phyloP scores from a whole-genome alignment of 2,888 invertebrate species.

The Drymonia ruficornis region DNA sequence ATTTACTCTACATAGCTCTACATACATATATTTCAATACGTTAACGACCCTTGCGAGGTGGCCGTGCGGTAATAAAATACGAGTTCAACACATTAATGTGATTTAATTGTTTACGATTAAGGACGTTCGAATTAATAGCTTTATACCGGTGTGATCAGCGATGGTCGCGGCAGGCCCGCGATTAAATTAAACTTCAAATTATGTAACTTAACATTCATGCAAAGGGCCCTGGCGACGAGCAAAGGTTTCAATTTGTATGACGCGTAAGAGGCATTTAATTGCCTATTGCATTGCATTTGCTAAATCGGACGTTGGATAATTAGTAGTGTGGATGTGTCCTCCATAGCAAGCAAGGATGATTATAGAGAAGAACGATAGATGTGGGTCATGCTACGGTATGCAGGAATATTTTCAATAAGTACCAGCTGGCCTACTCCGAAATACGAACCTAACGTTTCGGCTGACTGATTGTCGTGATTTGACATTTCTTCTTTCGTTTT shows the following conservation, averaged over 20 bases:
- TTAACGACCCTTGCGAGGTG: conserved; percentile 8
- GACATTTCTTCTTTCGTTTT: no score
- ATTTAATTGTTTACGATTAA: conserved; percentile 8
- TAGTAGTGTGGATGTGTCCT: background rate
- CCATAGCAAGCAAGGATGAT: background rate
- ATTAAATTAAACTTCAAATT: conserved; percentile 20
- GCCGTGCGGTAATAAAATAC: conserved; percentile 8
- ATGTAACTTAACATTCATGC: conserved; percentile 29
- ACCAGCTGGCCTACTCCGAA: no score
- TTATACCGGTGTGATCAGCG: conserved; percentile 3
- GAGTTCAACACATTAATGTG: conserved; percentile 9
- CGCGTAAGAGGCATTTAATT: conserved; percentile 19
- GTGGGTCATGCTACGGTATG: no score
- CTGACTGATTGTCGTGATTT: no score
- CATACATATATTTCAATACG: conserved; percentile 9
- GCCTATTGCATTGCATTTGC: conserved; percentile 15
- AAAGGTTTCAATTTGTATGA: conserved; percentile 33
- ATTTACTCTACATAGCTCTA: conserved; percentile 19
- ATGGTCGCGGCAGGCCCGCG: background rate
- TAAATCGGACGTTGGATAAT: background rate
- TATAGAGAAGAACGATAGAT: no score
- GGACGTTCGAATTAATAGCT: conserved; percentile 6
- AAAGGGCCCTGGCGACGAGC: conserved; percentile 17
- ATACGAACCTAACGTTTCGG: no score
- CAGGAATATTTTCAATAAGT: no score